Evolutionary conservation across 2,113 vertebrate species (phyloP).

Genomic region (Oreochromis aureus): DNA sequence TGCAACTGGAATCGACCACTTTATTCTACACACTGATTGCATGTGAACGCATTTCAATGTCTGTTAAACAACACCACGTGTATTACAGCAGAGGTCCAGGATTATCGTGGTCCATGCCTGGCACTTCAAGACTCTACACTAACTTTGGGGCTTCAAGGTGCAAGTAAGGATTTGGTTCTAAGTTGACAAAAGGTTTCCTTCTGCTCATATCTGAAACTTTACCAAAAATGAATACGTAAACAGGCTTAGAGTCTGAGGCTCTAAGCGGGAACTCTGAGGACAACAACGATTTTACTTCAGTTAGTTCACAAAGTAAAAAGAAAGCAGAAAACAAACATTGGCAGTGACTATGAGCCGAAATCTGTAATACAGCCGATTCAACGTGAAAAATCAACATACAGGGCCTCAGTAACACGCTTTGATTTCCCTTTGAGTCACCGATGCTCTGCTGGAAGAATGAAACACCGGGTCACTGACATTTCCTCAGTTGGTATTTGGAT

Average conservation of each 20-base stretch:
- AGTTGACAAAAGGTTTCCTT: neutral
- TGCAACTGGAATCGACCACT: neutral
- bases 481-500: rapidly evolving
- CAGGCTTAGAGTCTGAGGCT: neutral
- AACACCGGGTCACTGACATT: neutral
- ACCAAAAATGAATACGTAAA: neutral
- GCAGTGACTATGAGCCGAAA: neutral
- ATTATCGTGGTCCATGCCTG: neutral
- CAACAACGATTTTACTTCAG: rapidly evolving
- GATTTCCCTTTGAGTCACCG: neutral
- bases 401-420: neutral
- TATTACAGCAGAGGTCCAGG: neutral
- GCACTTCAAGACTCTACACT: neutral
- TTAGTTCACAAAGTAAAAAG: neutral
- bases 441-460: neutral
- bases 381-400: neutral
- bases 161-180: neutral
- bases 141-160: neutral
- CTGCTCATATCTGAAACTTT: neutral
- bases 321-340: neutral
- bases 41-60: neutral
- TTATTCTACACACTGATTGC: neutral
- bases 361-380: neutral
- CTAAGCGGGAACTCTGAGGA: neutral
- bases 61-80: too few species aligned